Evolutionary conservation across 2,888 invertebrate species (phyloP).

Genomic region (Zaprionus bogoriensis): DNA sequence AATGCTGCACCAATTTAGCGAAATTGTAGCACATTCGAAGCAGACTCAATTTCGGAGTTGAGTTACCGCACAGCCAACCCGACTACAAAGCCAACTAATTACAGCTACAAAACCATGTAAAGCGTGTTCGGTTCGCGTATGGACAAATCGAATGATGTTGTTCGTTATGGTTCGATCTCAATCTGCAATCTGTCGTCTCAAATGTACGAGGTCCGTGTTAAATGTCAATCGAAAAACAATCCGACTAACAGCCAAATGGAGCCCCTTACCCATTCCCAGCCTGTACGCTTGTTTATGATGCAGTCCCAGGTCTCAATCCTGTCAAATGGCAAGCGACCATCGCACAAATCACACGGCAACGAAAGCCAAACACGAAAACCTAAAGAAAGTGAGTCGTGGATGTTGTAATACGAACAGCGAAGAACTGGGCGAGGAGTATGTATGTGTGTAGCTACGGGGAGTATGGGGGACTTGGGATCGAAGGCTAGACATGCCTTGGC

Average conservation of each 20-base stretch:
- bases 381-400: conserved; percentile 43
- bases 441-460: background rate
- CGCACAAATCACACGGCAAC: conserved; percentile 30
- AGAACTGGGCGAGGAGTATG: background rate
- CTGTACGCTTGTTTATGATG: conserved; percentile 34
- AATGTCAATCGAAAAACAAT: conserved; percentile 31
- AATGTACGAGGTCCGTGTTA: conserved; percentile 14
- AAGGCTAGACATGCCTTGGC: conserved; percentile 23
- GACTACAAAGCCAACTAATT: background rate
- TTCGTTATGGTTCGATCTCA: conserved; percentile 12
- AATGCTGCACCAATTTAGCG: background rate
- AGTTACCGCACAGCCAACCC: background rate
- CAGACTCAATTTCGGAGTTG: background rate
- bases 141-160: conserved; percentile 5
- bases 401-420: background rate
- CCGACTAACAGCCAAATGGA: conserved; percentile 17
- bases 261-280: background rate
- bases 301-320: conserved; percentile 36
- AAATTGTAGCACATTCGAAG: background rate
- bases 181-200: conserved; percentile 16
- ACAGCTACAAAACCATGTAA: conserved; percentile 1
- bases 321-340: conserved; percentile 32
- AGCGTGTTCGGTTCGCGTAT: background rate
- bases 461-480: background rate
- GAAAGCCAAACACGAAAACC: conserved; percentile 13